Conservation (phyloP, 2,888 invertebrate species). For the Eupeodes latifasciatus region DNA sequence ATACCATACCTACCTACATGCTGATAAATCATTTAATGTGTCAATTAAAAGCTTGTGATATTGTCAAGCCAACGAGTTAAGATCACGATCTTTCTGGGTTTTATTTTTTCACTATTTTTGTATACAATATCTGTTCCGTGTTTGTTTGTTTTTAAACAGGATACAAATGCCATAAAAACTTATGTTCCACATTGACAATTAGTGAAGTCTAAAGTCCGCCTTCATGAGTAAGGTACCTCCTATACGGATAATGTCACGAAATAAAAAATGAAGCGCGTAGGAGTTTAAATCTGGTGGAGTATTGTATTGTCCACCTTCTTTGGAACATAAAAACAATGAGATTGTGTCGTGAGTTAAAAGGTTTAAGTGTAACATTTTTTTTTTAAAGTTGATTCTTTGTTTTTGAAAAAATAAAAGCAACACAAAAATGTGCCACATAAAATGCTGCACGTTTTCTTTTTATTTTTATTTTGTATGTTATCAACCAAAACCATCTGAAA, state of each 20-base stretch:
- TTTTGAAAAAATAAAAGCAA: conserved; percentile 10
- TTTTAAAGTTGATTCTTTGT: conserved; percentile 49
- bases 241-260: conserved; percentile 39
- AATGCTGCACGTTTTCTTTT: conserved; percentile 51
- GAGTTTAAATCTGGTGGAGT: background rate
- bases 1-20: no score
- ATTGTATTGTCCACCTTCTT: conserved; percentile 31
- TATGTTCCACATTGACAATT: conserved; percentile 43
- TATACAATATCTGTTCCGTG: conserved; percentile 23
- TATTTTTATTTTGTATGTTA: conserved; percentile 12
- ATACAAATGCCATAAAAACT: conserved; percentile 46
- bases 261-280: conserved; percentile 28
- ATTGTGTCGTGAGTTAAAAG: conserved; percentile 63
- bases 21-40: conserved; percentile 46
- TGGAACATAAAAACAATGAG: conserved; percentile 34
- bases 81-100: conserved; percentile 19
- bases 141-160: conserved; percentile 39
- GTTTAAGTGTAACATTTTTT: conserved; percentile 31
- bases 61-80: conserved; percentile 21
- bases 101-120: background rate
- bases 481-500: conserved; percentile 31
- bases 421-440: conserved; percentile 31
- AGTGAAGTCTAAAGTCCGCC: conserved; percentile 49
- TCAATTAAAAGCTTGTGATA: conserved; percentile 50
- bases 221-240: conserved; percentile 8